Base-by-base conservation (phyloP, 1,140 invertebrate genomes). In the Pseudobourletiella spinata region DNA sequence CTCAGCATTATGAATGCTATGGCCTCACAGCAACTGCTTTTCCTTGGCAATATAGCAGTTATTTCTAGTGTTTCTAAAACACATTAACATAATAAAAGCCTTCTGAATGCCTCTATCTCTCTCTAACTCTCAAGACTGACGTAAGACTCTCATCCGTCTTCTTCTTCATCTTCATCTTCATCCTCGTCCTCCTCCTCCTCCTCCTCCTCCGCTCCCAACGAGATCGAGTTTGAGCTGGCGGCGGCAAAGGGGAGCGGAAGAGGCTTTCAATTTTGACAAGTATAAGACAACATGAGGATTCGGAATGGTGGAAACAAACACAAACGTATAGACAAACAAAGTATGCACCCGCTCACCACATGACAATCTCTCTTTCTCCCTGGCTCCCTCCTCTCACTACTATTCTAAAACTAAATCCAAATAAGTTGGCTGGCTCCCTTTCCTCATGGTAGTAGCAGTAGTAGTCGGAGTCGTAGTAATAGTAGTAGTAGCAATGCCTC, bases 71-170 rank as follows among this genome's bases (percentile, higher is more conserved):
- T 48, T 22, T 22, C 20, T 22, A 6, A 22, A 48, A 48, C 14
- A 48, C 44, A 48, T 48, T 48, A 48, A 22, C 44, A 48, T 48
- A 48, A 48, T 48, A 48, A 48, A 48, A 48, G 18, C 11, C 14
- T 48, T 14, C 11, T 48, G 44, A 48, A 48, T 48, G 44, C 35
- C n/a, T n/a, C 11, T 11, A 11, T 39, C 11, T 11, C 11, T 11
- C 35, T 39, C 11, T 11, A n/a, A 11, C 11, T 11, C n/a, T 11
- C 35, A n/a, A 39, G n/a, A 39, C 11, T 11, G 35, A 39, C 11
- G n/a, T 39, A 39, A n/a, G 35, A 39, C 11, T n/a, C n/a, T n/a
- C n/a, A n/a, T n/a, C n/a, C n/a, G n/a, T n/a, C n/a, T n/a, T n/a
- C n/a, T n/a, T n/a, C n/a, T n/a, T n/a, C n/a, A n/a, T n/a, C n/a